Evolutionary conservation across 37 sponge, comb jelly and placozoan species (phyloP), one percentile per base, ranked within the genome.

Genomic region (Amphimedon queenslandica): DNA sequence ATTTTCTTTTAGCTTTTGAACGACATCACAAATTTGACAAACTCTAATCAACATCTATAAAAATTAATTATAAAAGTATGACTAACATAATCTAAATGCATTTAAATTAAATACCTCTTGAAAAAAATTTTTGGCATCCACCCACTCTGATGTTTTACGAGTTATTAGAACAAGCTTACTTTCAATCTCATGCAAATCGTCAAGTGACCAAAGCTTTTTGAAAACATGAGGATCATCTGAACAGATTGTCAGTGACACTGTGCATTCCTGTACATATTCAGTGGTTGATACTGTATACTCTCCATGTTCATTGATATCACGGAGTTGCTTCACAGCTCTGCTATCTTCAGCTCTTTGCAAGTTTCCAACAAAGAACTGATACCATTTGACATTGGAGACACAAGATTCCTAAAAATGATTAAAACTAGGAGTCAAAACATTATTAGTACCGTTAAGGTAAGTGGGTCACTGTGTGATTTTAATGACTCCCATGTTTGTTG

Each of bases 91-190:
- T 47, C 13, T 18, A 13, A 47, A 47, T 8, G 53, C 13, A 47
- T 38, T 4, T 4, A 58, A n/a, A n/a, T n/a, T n/a, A n/a, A 76
- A 63, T 63, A 83, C 83, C 58, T 83, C 69, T 24, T 73, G 43
- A 51, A 68, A 83, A 33, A 43, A 69, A 28, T 83, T 70, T n/a
- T 67, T 68, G 3, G 66, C 69, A 35, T 58, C 53, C 43, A 69
- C 70, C 63, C 70, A 36, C 21, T 77, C 82, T 23, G 77, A 60
- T 4, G 69, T 72, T 34, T 57, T 76, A 29, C 88, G 77, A 38
- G 72, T 82, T 40, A 87, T 87, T 21, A 87, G 63, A 1, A 81
- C 82, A 24, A 87, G 69, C n/a, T 87, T 81, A 33, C 88, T 87
- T 70, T 87, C 82, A 20, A 87, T 30, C 55, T 87, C 88, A 16